Conservation (phyloP, 2,888 invertebrate species). For the Zygothrica quintamaculata region DNA sequence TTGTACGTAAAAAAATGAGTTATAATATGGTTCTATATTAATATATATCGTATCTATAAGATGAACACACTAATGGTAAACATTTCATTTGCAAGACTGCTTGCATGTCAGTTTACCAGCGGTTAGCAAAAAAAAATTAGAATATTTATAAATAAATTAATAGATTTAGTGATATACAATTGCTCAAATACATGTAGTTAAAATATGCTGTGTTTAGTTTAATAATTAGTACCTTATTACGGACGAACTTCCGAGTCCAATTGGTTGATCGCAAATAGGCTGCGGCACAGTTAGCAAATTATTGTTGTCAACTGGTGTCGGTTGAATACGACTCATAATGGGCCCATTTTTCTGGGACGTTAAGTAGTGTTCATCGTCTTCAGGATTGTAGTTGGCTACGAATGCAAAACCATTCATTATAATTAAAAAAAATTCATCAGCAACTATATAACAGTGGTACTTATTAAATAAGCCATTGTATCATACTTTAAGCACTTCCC, state of each 20-base stretch:
- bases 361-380: slow-evolving; percentile 84
- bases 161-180: too few relatives aligned
- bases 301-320: slow-evolving; percentile 75
- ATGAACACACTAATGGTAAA: slow-evolving; percentile 39
- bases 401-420: slow-evolving; percentile 6
- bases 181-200: too few relatives aligned
- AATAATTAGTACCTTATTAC: slow-evolving; percentile 79
- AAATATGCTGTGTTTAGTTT: slow-evolving; percentile 36
- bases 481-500: too few relatives aligned
- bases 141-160: slow-evolving; percentile 13
- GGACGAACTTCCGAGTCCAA: slow-evolving; percentile 75
- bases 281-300: slow-evolving; percentile 80
- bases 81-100: slow-evolving; percentile 12
- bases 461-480: neutral
- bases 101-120: slow-evolving; percentile 48
- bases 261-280: slow-evolving; percentile 83
- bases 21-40: too few relatives aligned
- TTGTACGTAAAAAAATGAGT: slow-evolving; percentile 6
- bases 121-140: slow-evolving; percentile 3
- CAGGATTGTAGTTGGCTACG: slow-evolving; percentile 84
- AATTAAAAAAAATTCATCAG: too few relatives aligned
- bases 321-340: slow-evolving; percentile 76
- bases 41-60: neutral
- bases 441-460: too few relatives aligned
- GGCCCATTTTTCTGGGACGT: slow-evolving; percentile 79